Evolutionary conservation across 2,888 invertebrate genomes (phyloP), one percentile per base, ranked within the genome.

Genomic region (Acholoe squamosa): DNA sequence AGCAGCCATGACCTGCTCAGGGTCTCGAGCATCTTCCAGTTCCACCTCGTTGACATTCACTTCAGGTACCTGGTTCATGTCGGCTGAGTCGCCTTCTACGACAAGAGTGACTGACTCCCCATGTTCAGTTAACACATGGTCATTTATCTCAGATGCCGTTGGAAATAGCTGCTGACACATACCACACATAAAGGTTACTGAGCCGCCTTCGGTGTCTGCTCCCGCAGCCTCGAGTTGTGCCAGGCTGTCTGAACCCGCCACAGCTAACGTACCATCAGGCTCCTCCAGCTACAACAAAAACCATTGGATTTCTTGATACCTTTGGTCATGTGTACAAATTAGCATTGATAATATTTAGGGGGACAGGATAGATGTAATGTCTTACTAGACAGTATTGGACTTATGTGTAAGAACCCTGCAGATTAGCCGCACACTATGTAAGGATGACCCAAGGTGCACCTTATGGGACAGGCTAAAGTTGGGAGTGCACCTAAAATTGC

Each of bases 131-230:
- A 33, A 10, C 84, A 91, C 90, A 77, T 92, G 92, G 14, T 67
- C 84, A 43, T 91, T 90, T 56, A 92, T 89, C n/a, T 51, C 71
- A 0, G 88, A 76, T 54, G 61, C 51, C 31, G 76, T 80, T 16
- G 84, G 12, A 90, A 93, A 93, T 54, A 92, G 80, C 61, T 88
- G 16, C 28, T 89, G 67, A 90, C 93, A 93, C 19, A 91, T 90
- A 0, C 92, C 92, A 90, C 93, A 93, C 92, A 93, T 91, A 89
- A 90, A 93, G 43, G 91, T 61, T 1, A 90, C 88, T 1, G 54
- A 43, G 19, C 33, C 54, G 0, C 84, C 90, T 10, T 67, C 84
- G 0, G 67, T 33, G 51, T 22, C 56, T 5, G 67, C 76, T 0
- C 51, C 76, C 10, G 54, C 89, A 5, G 89, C 31, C 54, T 54